Evolutionary conservation across 2,797 vertebrate genomes (phyloP).

Genomic region (Xyrichtys novacula): DNA sequence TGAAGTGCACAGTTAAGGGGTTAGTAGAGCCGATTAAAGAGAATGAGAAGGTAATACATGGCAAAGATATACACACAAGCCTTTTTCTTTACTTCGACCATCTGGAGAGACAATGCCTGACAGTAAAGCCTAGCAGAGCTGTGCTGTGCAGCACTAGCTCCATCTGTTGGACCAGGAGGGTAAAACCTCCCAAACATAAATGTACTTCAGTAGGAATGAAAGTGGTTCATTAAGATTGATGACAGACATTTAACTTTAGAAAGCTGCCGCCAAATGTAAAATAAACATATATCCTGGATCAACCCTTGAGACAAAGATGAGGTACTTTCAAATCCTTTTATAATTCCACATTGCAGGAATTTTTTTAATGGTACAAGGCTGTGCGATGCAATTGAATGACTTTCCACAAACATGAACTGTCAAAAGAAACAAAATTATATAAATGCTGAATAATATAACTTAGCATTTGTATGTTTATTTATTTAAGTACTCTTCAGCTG

Average conservation of each 20-base stretch:
- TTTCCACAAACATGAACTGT: too few species aligned
- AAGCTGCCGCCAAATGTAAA: not conserved
- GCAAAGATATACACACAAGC: conserved; percentile 35
- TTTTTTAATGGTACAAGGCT: too few species aligned
- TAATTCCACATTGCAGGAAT: too few species aligned
- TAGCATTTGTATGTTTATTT: too few species aligned
- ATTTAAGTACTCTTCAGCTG: too few species aligned
- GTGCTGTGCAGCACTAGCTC: conserved; percentile 61
- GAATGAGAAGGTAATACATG: conserved; percentile 27
- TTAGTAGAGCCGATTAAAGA: conserved; percentile 52
- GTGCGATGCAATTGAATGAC: too few species aligned
- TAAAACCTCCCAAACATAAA: conserved; percentile 1
- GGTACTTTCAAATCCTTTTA: too few species aligned
- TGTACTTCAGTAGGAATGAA: too few species aligned
- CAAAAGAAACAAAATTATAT: too few species aligned
- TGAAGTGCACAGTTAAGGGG: conserved; percentile 43
- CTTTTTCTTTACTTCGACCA: conserved; percentile 43
- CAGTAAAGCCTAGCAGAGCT: conserved; percentile 9
- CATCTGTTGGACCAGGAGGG: conserved; percentile 71
- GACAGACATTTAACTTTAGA: not conserved
- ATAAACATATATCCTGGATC: not conserved
- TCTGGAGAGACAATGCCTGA: conserved; percentile 47
- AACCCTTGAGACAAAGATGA: not conserved
- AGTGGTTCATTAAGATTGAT: not conserved
- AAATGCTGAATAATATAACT: too few species aligned